phyloP scores from a whole-genome alignment of 2,888 invertebrate species.

The Xylocampa areola region DNA sequence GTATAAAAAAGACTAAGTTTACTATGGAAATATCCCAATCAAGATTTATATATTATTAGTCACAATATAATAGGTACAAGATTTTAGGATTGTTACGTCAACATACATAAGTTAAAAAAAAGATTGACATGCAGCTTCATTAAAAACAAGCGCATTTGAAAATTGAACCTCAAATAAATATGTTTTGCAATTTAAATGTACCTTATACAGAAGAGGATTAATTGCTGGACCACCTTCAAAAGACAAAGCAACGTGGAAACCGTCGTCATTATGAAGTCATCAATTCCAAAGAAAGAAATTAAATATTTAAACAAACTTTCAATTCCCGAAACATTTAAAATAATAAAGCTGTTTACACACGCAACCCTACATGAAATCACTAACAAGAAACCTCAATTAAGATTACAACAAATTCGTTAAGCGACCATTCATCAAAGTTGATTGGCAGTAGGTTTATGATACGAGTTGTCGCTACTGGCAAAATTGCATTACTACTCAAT shows the following conservation, averaged over 20 bases:
- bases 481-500: conserved; percentile 78
- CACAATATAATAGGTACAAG: no score
- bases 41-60: no score
- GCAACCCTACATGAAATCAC: conserved; percentile 60
- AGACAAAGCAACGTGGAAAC: background rate
- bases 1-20: no score
- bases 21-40: no score
- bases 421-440: conserved; percentile 78
- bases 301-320: conserved; percentile 1
- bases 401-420: conserved; percentile 82
- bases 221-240: background rate
- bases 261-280: background rate
- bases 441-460: conserved; percentile 74
- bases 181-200: no score
- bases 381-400: conserved; percentile 77
- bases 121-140: no score
- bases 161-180: background rate
- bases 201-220: background rate
- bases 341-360: conserved; percentile 31
- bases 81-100: no score
- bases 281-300: conserved; percentile 24
- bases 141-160: no score
- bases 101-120: no score
- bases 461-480: conserved; percentile 74
- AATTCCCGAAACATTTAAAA: conserved; percentile 44